A percentile compares a stretch with the other conserved stretches of the same genome.
phyloP scores from a whole-genome alignment of 2,888 invertebrate species.

The Trichogramma evanescens region DNA sequence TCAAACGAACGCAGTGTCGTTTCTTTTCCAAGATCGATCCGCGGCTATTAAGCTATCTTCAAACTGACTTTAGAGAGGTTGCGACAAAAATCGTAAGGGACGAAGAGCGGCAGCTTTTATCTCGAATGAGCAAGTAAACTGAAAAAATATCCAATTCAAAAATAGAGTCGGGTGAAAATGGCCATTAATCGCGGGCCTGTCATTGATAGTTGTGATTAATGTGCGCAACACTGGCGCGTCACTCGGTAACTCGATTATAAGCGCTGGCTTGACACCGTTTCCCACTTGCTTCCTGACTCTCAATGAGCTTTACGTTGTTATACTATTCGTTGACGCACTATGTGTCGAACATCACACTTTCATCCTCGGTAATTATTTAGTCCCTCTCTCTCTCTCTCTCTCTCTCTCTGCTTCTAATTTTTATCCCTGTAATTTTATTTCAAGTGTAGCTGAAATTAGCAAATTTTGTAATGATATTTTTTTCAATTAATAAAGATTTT shows the following conservation, averaged over 20 bases:
- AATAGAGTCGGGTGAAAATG: not conserved
- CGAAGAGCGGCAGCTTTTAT: no score
- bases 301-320: not conserved
- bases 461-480: no score
- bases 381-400: not conserved
- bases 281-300: constrained; percentile 14
- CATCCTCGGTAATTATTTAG: constrained; percentile 8
- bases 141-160: not conserved
- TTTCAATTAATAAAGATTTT: no score
- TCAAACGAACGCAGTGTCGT: no score
- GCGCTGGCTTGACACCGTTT: constrained; percentile 26
- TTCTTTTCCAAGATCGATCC: no score
- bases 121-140: not conserved
- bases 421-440: no score
- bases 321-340: constrained; percentile 5
- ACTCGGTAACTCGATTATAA: constrained; percentile 42
- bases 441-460: no score
- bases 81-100: no score
- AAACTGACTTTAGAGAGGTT: no score
- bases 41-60: no score
- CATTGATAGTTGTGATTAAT: constrained; percentile 46
- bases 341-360: constrained; percentile 5
- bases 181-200: constrained; percentile 29
- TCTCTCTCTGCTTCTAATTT: no score
- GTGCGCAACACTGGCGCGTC: constrained; percentile 29